Conservation (phyloP, 2,888 invertebrate genomes). For the Drosophila basisetae region DNA sequence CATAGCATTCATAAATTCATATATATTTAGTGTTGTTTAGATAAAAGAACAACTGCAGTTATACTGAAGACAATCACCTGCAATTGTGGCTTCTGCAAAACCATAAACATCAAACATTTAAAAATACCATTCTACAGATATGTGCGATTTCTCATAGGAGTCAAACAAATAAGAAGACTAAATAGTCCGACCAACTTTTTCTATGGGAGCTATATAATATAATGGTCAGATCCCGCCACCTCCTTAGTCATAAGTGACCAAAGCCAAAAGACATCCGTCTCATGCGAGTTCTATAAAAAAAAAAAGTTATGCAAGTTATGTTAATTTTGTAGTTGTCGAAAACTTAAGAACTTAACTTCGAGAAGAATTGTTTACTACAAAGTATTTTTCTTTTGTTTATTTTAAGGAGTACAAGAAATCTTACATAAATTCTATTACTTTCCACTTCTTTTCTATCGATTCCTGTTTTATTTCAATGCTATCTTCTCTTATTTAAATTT, state of each 20-base stretch:
- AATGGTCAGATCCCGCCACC: neutral
- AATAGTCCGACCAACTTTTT: neutral
- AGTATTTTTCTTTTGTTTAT: neutral
- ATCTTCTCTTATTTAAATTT: neutral
- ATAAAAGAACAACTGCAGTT: slow-evolving; percentile 34
- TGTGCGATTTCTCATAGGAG: neutral
- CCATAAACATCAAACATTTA: neutral
- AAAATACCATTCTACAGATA: neutral
- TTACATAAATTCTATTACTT: neutral
- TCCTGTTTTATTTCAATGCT: neutral
- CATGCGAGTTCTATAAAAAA: neutral
- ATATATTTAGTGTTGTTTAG: slow-evolving; percentile 20
- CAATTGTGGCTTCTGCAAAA: slow-evolving; percentile 2
- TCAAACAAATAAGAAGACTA: neutral
- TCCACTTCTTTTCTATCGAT: neutral
- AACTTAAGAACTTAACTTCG: neutral
- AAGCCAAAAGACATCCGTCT: neutral
- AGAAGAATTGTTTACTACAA: neutral
- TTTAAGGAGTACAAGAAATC: neutral
- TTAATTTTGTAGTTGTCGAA: neutral
- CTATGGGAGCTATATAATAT: neutral
- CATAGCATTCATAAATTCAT: neutral
- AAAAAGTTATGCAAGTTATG: neutral
- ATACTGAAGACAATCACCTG: slow-evolving; percentile 1
- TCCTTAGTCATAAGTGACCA: neutral